A percentile compares a stretch with the other conserved stretches of the same genome.
phyloP scores from a whole-genome alignment of 2,113 vertebrate genomes.

The Pollachius pollachius region DNA sequence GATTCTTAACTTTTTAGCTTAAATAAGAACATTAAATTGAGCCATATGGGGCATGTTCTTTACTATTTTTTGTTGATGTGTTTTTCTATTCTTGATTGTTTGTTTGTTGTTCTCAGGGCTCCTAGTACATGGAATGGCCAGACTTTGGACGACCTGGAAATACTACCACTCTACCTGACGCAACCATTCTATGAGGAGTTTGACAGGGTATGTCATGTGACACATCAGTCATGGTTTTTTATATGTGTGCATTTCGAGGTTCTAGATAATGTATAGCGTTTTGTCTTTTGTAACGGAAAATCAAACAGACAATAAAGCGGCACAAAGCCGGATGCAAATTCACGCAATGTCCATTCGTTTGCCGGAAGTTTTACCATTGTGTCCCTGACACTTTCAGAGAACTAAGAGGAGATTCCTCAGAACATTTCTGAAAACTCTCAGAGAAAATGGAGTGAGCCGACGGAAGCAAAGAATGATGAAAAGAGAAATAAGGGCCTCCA shows the following conservation, averaged over 20 bases:
- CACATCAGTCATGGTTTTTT: neutral
- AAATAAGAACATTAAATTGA: neutral
- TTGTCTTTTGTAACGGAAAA: no score
- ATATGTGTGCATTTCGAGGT: neutral
- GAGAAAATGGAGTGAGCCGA: rapidly evolving
- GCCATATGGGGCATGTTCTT: neutral
- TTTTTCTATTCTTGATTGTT: neutral
- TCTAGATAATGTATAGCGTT: no score
- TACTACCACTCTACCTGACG: slow-evolving; percentile 61
- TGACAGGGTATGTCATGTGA: slow-evolving; percentile 42
- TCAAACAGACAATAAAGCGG: neutral
- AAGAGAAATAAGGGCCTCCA: slow-evolving; percentile 16
- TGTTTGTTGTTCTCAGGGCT: slow-evolving; percentile 40
- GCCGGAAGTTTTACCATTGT: neutral
- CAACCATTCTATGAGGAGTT: slow-evolving; percentile 56
- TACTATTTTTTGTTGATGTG: no score
- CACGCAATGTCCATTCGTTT: neutral
- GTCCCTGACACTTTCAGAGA: slow-evolving; percentile 38
- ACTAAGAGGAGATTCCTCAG: slow-evolving; percentile 38
- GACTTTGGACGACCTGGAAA: slow-evolving; percentile 55
- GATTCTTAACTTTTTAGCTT: neutral
- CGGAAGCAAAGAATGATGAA: slow-evolving; percentile 10
- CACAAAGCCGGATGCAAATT: no score
- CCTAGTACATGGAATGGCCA: slow-evolving; percentile 49
- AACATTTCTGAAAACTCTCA: slow-evolving; percentile 34